Evolutionary conservation across 2,113 vertebrate genomes (phyloP), one percentile per base, ranked within the genome.

Genomic region (Phyllopteryx taeniolatus): DNA sequence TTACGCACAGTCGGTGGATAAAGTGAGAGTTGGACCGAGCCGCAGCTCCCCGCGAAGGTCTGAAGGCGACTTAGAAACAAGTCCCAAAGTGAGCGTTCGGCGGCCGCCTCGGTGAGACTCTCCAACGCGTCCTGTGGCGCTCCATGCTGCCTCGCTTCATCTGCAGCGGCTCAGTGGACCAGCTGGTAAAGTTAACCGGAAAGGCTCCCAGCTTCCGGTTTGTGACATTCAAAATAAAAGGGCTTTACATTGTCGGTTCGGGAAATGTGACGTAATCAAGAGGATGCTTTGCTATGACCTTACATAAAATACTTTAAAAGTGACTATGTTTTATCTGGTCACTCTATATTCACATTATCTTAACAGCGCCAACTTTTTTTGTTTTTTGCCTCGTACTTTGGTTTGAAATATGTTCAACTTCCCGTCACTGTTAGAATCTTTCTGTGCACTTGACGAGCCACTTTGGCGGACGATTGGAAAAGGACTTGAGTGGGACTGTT

Each of bases 81-180:
- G 72, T 47, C 22, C 70, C 43, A 65, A 59, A 60, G 60, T 73
- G 83, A 19, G 64, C 27, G 81, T 73, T 62, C 14, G 57, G 74
- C 73, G 35, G 71, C 71, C 75, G 65, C 76, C 72, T 74, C 7
- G 73, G 54, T 63, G 76, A 77, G 49, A 60, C 64, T 86, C 84
- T 79, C 85, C 84, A 13, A 70, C 77, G 83, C 74, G 79, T 86
- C 82, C 79, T 87, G 79, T 83, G 85, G 87, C 83, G 86, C 87
- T 88, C 83, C 87, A 89, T 89, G 86, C 72, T 84, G 77, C 83
- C 79, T 85, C 64, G 68, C 78, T 77, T 80, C 76, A 44, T 79
- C 74, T 68, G 75, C 83, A 72, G 79, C 74, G 54, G 78, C 77
- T 31, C n/a, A 85, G 70, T 73, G 27, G 70, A 84, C 46, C 61